phyloP scores from a whole-genome alignment of 2,113 vertebrate genomes.

The Cricetomys ansorgei region DNA sequence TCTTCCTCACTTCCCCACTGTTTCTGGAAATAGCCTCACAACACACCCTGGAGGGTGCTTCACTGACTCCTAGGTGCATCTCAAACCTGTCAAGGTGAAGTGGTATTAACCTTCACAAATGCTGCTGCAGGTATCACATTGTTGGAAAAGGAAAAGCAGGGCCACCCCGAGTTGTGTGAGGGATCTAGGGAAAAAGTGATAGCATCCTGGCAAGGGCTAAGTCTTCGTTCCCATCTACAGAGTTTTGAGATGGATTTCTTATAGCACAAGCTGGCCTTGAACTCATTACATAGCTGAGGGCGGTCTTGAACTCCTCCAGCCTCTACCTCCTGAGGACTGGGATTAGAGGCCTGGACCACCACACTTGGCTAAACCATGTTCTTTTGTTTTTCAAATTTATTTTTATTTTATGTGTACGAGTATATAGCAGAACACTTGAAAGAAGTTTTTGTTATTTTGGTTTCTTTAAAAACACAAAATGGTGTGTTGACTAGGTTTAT shows the following conservation, averaged over 20 bases:
- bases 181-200: background rate
- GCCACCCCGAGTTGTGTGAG: background rate
- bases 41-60: background rate
- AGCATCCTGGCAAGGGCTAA: background rate
- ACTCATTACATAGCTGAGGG: background rate
- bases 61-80: background rate
- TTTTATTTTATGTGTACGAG: background rate
- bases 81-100: background rate
- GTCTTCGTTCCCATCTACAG: background rate
- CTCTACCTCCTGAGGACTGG: background rate
- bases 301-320: background rate
- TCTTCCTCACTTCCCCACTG: background rate
- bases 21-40: background rate
- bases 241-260: background rate
- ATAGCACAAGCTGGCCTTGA: background rate
- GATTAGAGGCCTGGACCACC: background rate
- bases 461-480: no score
- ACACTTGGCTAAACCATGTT: background rate
- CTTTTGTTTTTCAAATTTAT: background rate
- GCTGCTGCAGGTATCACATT: background rate
- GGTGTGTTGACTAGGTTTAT: no score
- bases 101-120: background rate
- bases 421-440: no score
- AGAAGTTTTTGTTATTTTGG: no score
- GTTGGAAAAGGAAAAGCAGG: background rate